Base-by-base conservation (phyloP, 1,140 invertebrate species). In the Drosophila eugracilis region DNA sequence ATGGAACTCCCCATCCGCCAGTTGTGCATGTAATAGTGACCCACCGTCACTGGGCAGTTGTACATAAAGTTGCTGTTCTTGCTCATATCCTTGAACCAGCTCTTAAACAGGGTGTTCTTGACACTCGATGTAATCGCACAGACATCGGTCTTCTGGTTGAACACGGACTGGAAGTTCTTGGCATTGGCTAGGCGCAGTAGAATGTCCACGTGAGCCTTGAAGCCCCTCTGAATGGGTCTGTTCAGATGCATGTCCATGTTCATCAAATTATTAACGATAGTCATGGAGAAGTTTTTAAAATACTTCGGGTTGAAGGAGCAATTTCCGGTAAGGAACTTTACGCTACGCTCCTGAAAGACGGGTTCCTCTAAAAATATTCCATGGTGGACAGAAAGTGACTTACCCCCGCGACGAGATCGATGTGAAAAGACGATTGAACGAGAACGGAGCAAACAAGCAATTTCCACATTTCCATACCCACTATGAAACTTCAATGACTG, bases 131-230 rank as follows among this genome's bases (percentile, higher is more conserved):
- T 72, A 2, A 70, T 14, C n/a, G 59, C 57, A 44, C 90, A 91
- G 0, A 91, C 41, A 41, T 91, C 85, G 22, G 53, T 24, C 7
- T 62, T 54, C 1, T 80, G 75, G 5, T 12, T 66, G 21, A 90
- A 89, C 2, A 91, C 48, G 0, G 74, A 57, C 21, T 91, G 89
- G 52, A 75, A 91, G 15, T 4, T 63, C 30, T 88, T 90, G 0
- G 90, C 84, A 45, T 91, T 81, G 0, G 69, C 52, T 36, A 91
- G 37, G 1, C 81, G 74, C 26, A 91, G 22, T 41, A 90, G 76
- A 45, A 85, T 71, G 15, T 91, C 89, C 1, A 91, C 0, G 17
- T 55, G 41, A 6, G 54, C 57, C 26, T 79, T 88, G n/a, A 88
- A 73, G 0, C 86, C 90, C 7, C 71, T 34, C 1, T 32, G 30